These are phyloP conservation scores for Porites australiensis DNA, from an alignment of 64 coral and sea anemone genomes.

Conservation along the genomic window DNA sequence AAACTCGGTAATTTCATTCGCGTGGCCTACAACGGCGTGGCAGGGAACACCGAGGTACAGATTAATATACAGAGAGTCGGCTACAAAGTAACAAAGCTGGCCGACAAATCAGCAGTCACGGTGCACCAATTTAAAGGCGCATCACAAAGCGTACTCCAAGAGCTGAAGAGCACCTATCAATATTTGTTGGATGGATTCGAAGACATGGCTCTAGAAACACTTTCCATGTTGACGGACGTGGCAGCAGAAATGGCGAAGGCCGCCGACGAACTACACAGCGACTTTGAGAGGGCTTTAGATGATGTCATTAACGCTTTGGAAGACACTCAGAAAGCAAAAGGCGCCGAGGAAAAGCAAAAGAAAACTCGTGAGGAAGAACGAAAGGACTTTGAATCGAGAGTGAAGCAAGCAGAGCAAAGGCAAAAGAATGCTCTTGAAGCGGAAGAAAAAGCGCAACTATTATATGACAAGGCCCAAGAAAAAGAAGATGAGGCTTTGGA, in stretches of 20 bases:
- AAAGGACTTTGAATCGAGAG: conserved; percentile 30
- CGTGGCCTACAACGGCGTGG: conserved; percentile 69
- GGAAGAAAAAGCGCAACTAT: conserved; percentile 3
- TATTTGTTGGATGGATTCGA: conserved; percentile 70
- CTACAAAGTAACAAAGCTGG: conserved; percentile 70
- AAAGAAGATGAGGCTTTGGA: conserved; percentile 64
- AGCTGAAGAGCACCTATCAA: conserved; percentile 47
- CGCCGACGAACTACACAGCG: conserved; percentile 53
- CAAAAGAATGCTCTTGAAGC: conserved; percentile 55
- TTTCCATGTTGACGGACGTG: conserved; percentile 6
- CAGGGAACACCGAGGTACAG: conserved; percentile 64
- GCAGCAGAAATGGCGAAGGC: conserved; percentile 46
- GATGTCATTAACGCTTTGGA: conserved; percentile 66
- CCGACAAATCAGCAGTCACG: conserved; percentile 64
- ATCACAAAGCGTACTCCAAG: conserved; percentile 32
- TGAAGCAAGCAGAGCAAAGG: conserved; percentile 18
- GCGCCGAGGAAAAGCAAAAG: conserved; percentile 2
- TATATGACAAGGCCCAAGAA: conserved; percentile 44
- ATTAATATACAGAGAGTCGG: conserved; percentile 68
- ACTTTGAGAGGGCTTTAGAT: conserved; percentile 38
- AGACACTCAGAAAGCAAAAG: conserved; percentile 66
- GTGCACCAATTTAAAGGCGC: conserved; percentile 62
- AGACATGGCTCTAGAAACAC: conserved; percentile 75
- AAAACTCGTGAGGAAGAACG: conserved; percentile 41
- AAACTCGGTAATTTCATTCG: conserved; percentile 76